phyloP scores from a whole-genome alignment of 2,888 invertebrate species.

The Drosophila ochracea region DNA sequence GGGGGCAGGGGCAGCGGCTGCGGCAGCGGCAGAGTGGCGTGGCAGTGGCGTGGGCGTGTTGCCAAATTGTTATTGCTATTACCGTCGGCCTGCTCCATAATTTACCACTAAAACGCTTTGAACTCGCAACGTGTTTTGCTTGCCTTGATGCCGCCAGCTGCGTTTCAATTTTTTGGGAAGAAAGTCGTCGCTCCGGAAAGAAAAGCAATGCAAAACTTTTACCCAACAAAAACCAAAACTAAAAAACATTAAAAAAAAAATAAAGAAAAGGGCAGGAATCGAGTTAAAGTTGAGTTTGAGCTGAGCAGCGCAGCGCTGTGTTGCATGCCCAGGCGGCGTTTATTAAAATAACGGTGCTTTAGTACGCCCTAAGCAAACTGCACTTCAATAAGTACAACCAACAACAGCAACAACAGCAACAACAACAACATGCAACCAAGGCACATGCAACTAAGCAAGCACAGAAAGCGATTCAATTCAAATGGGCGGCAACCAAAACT shows the following conservation, averaged over 20 bases:
- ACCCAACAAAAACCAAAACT: conserved; percentile 27
- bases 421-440: conserved; percentile 40
- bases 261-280: conserved; percentile 11
- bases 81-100: conserved; percentile 37
- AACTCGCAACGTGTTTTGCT: conserved; percentile 55
- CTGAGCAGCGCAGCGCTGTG: conserved; percentile 25
- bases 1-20: neutral
- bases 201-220: conserved; percentile 57
- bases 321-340: conserved; percentile 70
- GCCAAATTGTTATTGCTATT: conserved; percentile 51
- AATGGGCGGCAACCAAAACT: conserved; percentile 51
- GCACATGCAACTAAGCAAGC: conserved; percentile 27
- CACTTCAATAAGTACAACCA: conserved; percentile 45
- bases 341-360: conserved; percentile 82
- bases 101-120: conserved; percentile 60
- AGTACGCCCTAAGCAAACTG: conserved; percentile 80
- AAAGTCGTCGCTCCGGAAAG: conserved; percentile 45
- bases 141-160: conserved; percentile 11
- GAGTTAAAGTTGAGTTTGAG: conserved; percentile 7
- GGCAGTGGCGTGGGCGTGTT: conserved; percentile 54
- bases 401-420: conserved; percentile 22
- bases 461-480: conserved; percentile 33
- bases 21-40: neutral
- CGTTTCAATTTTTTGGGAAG: conserved; percentile 26
- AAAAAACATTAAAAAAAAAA: too few species aligned